A percentile compares a stretch with the other conserved stretches of the same genome.
phyloP scores from a whole-genome alignment of 2,888 invertebrate genomes.

The Lydus trimaculatus region DNA sequence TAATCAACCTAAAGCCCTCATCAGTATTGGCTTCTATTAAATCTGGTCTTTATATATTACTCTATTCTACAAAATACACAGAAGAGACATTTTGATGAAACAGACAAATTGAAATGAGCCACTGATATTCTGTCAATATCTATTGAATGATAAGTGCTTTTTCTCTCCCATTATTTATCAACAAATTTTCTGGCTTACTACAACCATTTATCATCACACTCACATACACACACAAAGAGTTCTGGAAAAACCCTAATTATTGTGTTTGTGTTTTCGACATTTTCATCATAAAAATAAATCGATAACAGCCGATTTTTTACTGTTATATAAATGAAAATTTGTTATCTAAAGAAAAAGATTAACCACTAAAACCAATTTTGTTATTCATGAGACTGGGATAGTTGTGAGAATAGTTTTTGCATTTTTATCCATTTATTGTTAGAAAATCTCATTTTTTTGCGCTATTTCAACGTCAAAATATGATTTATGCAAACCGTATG shows the following conservation, averaged over 20 bases:
- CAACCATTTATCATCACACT: too few relatives aligned
- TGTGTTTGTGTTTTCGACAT: neutral
- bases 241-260: too few relatives aligned
- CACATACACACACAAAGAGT: too few relatives aligned
- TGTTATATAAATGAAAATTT: neutral
- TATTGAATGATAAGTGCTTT: neutral
- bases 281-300: neutral
- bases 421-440: too few relatives aligned
- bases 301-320: neutral
- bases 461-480: too few relatives aligned
- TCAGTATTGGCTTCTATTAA: slow-evolving; percentile 25
- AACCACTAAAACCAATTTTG: neutral
- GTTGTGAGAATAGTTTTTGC: too few relatives aligned
- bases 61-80: neutral
- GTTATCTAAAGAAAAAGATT: neutral
- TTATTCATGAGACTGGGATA: neutral
- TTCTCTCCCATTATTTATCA: neutral
- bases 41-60: slow-evolving; percentile 11
- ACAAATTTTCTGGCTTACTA: too few relatives aligned
- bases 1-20: slow-evolving; percentile 31
- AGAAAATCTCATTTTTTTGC: too few relatives aligned
- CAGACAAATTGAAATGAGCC: too few relatives aligned
- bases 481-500: neutral
- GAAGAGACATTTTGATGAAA: neutral
- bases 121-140: too few relatives aligned